Conservation (phyloP, 1,140 invertebrate genomes). For the Thaumatotibia leucotreta region DNA sequence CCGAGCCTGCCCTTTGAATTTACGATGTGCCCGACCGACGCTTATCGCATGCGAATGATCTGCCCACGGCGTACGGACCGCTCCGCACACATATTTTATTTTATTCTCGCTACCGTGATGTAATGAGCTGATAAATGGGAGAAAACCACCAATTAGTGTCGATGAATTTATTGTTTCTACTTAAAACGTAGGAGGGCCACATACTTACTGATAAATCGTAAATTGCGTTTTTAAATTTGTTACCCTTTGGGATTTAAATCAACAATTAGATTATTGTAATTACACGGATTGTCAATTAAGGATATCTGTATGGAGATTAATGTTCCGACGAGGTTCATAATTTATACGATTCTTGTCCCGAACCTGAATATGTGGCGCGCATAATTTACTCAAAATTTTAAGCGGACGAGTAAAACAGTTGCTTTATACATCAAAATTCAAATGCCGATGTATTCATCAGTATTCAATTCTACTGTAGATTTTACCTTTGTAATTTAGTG, state of each 20-base stretch:
- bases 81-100: slow-evolving; percentile 74
- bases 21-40: slow-evolving; percentile 73
- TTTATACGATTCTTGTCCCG: slow-evolving; percentile 9
- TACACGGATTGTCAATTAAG: slow-evolving; percentile 50
- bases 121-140: slow-evolving; percentile 76
- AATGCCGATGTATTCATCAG: not conserved
- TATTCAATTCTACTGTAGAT: not conserved
- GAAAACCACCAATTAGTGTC: slow-evolving; percentile 76
- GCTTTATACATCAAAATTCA: not conserved
- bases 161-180: slow-evolving; percentile 76
- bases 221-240: slow-evolving; percentile 63
- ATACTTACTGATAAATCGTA: slow-evolving; percentile 57
- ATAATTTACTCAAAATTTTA: not conserved
- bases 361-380: not conserved
- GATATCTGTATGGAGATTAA: slow-evolving; percentile 30
- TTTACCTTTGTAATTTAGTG: not conserved
- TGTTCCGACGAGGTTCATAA: slow-evolving; percentile 10
- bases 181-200: slow-evolving; percentile 73
- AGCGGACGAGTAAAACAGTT: not conserved
- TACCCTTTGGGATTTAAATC: slow-evolving; percentile 52
- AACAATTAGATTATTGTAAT: slow-evolving; percentile 62
- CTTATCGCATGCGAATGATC: slow-evolving; percentile 75
- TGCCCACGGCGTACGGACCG: slow-evolving; percentile 66
- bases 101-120: slow-evolving; percentile 76
- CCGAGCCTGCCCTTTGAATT: slow-evolving; percentile 68